Base-by-base conservation (phyloP, 30 jellyfish, hydroid and myxozoan genomes). In the Clytia hemisphaerica region DNA sequence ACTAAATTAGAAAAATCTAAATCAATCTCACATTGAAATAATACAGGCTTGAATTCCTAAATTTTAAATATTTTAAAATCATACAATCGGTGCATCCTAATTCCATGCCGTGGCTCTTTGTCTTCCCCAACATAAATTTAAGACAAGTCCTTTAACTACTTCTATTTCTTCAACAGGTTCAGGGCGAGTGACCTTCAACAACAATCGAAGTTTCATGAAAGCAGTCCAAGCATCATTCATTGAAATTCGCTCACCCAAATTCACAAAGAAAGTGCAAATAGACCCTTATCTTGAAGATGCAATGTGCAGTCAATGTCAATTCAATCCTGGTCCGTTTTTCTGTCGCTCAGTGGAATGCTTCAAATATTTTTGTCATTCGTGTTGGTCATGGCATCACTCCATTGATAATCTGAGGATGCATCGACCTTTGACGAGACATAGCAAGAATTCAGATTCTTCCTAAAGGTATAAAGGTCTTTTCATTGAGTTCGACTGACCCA, bases 271-370 rank as follows among this genome's bases (percentile, higher is more conserved):
- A 83, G 97, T 88, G 35, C 97, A 88, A 58, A 88, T 88, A 12
- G 95, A 88, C 55, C 97, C 97, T 2, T 88, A 88, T 59, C 63
- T 88, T 71, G 97, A 88, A 45, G 97, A 88, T 54, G 77, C 97
- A 58, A 67, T 80, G 92, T 88, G 97, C 94, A 49, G 85, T 48
- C 77, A 82, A 6, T 88, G 97, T 71, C 86, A 64, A 21, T 33
- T 69, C 49, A 77, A 80, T 24, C 86, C 94, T 5, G 97, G 97
- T 2, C 97, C 97, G 46, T 88, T 88, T 78, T 88, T 88, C 58
- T 88, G 97, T 83, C 92, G 94, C 6, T 90, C 93, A 31, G 80
- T 92, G 14, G 92, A 80, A 72, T 88, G 97, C 45, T 80, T 80
- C 83, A 68, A 86, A 45, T 88, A 88, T 57, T 88, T 88, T 47